Evolutionary conservation across 92 coral and sea anemone genomes (phyloP).

Genomic region (Plumapathes pennacea): DNA sequence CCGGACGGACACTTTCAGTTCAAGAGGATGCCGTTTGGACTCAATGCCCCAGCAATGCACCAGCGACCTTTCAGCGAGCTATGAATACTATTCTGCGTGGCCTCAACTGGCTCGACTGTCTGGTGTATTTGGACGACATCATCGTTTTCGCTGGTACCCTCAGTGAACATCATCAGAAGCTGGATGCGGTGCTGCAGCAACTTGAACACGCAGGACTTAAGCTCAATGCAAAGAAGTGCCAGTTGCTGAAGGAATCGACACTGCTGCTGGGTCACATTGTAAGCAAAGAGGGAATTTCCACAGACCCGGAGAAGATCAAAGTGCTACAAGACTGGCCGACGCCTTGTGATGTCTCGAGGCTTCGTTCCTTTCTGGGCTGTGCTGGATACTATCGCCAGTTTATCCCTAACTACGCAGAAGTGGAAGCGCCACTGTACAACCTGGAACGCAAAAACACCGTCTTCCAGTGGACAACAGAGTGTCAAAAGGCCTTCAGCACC

Average conservation of each 20-base stretch:
- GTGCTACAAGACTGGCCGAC: slow-evolving; percentile 47
- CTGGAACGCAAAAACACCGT: slow-evolving; percentile 28
- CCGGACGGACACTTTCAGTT: slow-evolving; percentile 43
- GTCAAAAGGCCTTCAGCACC: slow-evolving; percentile 16
- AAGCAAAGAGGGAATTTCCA: slow-evolving; percentile 45
- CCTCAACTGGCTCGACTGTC: slow-evolving; percentile 23
- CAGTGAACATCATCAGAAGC: slow-evolving; percentile 47
- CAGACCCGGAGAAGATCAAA: slow-evolving; percentile 55
- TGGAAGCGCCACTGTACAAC: slow-evolving; percentile 54
- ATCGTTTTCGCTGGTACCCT: slow-evolving; percentile 31
- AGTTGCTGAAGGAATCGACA: slow-evolving; percentile 35
- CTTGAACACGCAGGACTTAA: slow-evolving; percentile 42
- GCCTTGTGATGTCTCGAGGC: slow-evolving; percentile 43
- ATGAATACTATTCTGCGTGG: slow-evolving; percentile 11
- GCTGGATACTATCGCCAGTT: slow-evolving; percentile 56
- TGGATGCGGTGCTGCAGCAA: slow-evolving; percentile 27
- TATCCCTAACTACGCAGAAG: slow-evolving; percentile 40
- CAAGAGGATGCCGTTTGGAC: slow-evolving; percentile 27
- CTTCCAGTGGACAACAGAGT: slow-evolving; percentile 10
- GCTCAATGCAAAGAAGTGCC: slow-evolving; percentile 49
- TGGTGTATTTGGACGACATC: slow-evolving; percentile 46
- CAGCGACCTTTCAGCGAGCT: slow-evolving; percentile 24
- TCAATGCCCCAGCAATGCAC: slow-evolving; percentile 28
- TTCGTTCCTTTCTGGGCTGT: slow-evolving; percentile 57
- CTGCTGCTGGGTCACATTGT: slow-evolving; percentile 57